A percentile compares a stretch with the other conserved stretches of the same genome.
Conservation (phyloP, 2,888 invertebrate species). For the Temnothorax unifasciatus region DNA sequence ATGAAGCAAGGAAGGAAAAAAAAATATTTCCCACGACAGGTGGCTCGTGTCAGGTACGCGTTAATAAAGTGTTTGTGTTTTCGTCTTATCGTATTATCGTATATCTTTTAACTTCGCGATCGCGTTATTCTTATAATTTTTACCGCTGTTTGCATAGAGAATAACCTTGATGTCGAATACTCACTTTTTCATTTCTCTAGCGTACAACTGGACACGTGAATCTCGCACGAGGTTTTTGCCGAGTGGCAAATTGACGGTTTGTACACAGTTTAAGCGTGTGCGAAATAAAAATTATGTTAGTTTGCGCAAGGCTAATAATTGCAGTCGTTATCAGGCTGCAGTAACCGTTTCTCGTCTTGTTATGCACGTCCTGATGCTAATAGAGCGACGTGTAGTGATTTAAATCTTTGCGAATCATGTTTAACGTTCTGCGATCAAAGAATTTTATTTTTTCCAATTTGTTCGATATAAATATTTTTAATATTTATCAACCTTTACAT, state of each 20-base stretch:
- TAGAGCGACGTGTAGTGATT: background rate
- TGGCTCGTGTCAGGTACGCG: background rate
- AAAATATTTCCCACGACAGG: background rate
- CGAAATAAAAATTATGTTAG: slow-evolving; percentile 24
- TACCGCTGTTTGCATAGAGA: background rate
- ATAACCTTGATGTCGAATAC: slow-evolving; percentile 10
- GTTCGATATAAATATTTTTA: background rate
- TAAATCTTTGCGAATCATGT: background rate
- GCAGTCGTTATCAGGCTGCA: background rate
- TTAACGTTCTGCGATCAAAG: background rate
- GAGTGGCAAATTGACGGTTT: slow-evolving; percentile 20
- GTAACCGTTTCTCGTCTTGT: background rate
- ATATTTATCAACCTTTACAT: slow-evolving; percentile 3
- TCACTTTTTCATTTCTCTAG: slow-evolving; percentile 39
- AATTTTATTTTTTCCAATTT: background rate
- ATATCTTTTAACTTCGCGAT: slow-evolving; percentile 9
- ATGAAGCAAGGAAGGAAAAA: background rate
- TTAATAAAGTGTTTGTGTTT: background rate
- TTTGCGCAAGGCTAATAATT: slow-evolving; percentile 39
- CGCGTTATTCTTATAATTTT: background rate
- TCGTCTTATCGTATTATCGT: background rate
- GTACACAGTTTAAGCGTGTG: background rate
- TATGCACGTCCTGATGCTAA: background rate
- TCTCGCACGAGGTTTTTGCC: background rate
- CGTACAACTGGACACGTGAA: background rate